Conservation (phyloP, 37 sponge, comb jelly and placozoan species). For the Aplysina aerophoba region DNA sequence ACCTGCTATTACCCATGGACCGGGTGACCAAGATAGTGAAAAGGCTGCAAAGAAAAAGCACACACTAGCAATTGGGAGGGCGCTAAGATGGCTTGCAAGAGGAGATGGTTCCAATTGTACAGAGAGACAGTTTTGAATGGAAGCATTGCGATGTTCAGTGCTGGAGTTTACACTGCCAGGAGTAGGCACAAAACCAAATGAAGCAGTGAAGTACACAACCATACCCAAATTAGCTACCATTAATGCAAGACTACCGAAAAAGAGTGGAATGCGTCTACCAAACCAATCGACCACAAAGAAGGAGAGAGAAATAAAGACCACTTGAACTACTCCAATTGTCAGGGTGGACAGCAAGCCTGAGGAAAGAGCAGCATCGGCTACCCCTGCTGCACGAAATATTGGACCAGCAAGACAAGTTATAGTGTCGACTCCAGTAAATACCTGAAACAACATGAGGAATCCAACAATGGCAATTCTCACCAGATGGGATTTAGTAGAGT, state of each 20-base stretch:
- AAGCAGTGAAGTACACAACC: slow-evolving; percentile 34
- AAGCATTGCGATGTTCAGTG: not conserved
- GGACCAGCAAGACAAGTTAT: slow-evolving; percentile 64
- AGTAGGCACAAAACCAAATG: not conserved
- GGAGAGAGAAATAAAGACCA: slow-evolving; percentile 54
- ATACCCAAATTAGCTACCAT: slow-evolving; percentile 41
- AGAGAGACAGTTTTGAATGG: not conserved
- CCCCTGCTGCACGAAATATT: slow-evolving; percentile 45
- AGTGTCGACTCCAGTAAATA: slow-evolving; percentile 79
- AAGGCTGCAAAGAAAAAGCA: slow-evolving; percentile 39
- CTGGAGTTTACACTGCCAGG: too few relatives aligned
- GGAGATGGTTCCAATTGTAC: too few relatives aligned
- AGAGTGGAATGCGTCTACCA: slow-evolving; percentile 66
- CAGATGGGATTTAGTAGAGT: too few relatives aligned
- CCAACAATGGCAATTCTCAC: slow-evolving; percentile 5
- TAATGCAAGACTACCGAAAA: slow-evolving; percentile 51
- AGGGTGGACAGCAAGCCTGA: slow-evolving; percentile 32
- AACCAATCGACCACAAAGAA: slow-evolving; percentile 67
- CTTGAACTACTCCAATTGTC: slow-evolving; percentile 51
- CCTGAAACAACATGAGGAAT: slow-evolving; percentile 75
- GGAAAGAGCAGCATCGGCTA: not conserved
- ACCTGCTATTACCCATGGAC: slow-evolving; percentile 54
- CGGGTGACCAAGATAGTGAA: slow-evolving; percentile 65
- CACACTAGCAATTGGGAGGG: slow-evolving; percentile 40
- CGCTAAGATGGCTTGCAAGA: not conserved